These are phyloP conservation scores for Lacanobia wlatinum DNA, from an alignment of 2,888 invertebrate genomes.

Conservation along the genomic window DNA sequence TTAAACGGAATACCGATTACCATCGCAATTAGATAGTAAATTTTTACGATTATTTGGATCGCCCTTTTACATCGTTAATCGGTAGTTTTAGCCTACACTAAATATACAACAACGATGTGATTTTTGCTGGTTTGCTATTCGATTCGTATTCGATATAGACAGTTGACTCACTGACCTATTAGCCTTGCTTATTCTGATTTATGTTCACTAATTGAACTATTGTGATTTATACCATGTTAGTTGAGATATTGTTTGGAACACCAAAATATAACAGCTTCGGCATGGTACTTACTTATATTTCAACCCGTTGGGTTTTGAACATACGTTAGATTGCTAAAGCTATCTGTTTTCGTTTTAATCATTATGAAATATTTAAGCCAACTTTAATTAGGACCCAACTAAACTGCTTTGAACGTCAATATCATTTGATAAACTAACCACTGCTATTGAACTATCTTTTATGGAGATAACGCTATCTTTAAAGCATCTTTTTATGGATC, in stretches of 20 bases:
- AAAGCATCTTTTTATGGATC: conserved; percentile 11
- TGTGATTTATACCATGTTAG: conserved; percentile 55
- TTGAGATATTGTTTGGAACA: conserved; percentile 43
- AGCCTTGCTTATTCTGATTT: conserved; percentile 69
- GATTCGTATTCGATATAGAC: conserved; percentile 67
- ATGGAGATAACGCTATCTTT: conserved; percentile 12
- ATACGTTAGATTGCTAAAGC: neutral
- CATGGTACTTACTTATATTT: conserved; percentile 9
- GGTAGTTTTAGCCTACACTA: conserved; percentile 49
- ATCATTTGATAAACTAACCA: conserved; percentile 7
- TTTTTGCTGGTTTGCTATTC: conserved; percentile 51
- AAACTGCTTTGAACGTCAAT: neutral
- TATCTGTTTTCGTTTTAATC: neutral
- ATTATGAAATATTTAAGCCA: neutral
- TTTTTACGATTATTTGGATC: conserved; percentile 59
- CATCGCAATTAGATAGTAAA: conserved; percentile 50
- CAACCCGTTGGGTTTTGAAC: neutral
- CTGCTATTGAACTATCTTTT: conserved; percentile 10
- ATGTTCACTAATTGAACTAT: conserved; percentile 64
- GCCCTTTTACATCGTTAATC: conserved; percentile 52
- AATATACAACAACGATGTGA: conserved; percentile 51
- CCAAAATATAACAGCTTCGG: conserved; percentile 12
- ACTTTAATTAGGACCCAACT: neutral
- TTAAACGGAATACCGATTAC: conserved; percentile 45
- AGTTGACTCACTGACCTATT: conserved; percentile 74